Base-by-base conservation (phyloP, 2,797 vertebrate species). In the Chelon labrosus region DNA sequence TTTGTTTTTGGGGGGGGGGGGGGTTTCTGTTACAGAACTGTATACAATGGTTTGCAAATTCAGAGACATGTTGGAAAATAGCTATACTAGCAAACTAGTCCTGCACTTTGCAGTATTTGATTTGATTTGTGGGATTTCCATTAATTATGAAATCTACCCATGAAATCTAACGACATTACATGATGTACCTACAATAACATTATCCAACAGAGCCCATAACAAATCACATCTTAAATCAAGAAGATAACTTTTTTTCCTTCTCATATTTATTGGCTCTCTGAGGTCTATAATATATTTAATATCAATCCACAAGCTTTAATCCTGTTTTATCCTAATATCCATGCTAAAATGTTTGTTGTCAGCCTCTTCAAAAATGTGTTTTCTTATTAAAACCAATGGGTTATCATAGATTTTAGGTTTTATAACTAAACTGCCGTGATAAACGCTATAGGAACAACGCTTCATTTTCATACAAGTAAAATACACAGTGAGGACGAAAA, bases 401-500 rank as follows among this genome's bases (percentile, higher is more conserved):
- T 51, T 50, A 38, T n/a, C 16, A 31, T 38, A 9, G 42, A 46
- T 10, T 62, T 0, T 19, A 20, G 35, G 2, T 20, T 56, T 12
- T 11, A 3, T 41, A 41, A 11, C 39, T 41, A 41, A 41, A 41
- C 39, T 41, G 19, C 44, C 42, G 16, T 55, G 49, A 44, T 57
- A 11, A 42, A 77, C 35, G 61, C 17, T 46, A n/a, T 66, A 12
- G 31, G 55, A 76, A 75, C 52, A 56, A 38, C 41, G 19, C 4
- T 12, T 5, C 8, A 50, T 10, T 50, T 46, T 9, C 31, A 55
- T 11, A 20, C 19, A 22, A 50, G 39, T 22, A 55, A 65, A 19
- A 73, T 54, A 78, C 70, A 79, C 22, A 80, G 25, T 71, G 72
- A 66, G 19, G 65, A 84, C 67, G 76, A 64, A 63, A 50, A 53